Base-by-base conservation (phyloP, 2,888 invertebrate genomes). In the Eucera pruinosa region DNA sequence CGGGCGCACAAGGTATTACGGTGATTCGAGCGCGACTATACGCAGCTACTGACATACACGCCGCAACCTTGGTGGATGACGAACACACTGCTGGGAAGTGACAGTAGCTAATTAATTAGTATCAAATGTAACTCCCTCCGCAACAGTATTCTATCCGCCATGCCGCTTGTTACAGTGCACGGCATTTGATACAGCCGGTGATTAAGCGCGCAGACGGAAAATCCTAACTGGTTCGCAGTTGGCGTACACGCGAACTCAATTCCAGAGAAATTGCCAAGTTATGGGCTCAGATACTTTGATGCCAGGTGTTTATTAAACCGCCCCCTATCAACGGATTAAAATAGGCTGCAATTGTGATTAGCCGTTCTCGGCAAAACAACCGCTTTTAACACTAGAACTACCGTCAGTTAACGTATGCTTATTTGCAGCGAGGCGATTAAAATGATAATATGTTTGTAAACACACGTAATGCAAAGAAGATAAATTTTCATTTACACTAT, bases 61-160 rank as follows among this genome's bases (percentile, higher is more conserved):
- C 62, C 64, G 64, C 77, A 76, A 73, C 78, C 80, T 80, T 87
- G 83, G 85, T 85, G 83, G 80, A 86, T 88, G 88, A 89, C 88
- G 88, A 87, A 86, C 81, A 83, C 83, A 82, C 85, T 87, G 87
- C 85, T 88, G 85, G 86, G 78, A 84, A 88, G 81, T 89, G 89
- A 88, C 89, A 86, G 84, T 83, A 80, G 85, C 84, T 89, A 88
- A 89, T 89, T 89, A 89, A 89, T 89, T 88, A 88, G 85, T 84
- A 89, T 85, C 86, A 86, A 88, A 89, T 88, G 83, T 85, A 84
- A 86, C 82, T 83, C 80, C 78, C 78, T 62, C 71, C 66, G 61
- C 74, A 57, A 72, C 80, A 45, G 65, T 65, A 70, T 64, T 72
- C 80, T 61, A 78, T 77, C 78, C 66, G 45, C 68, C 39, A 43